Evolutionary conservation across 1,140 invertebrate species (phyloP).

Genomic region (Zaprionus nigranus): DNA sequence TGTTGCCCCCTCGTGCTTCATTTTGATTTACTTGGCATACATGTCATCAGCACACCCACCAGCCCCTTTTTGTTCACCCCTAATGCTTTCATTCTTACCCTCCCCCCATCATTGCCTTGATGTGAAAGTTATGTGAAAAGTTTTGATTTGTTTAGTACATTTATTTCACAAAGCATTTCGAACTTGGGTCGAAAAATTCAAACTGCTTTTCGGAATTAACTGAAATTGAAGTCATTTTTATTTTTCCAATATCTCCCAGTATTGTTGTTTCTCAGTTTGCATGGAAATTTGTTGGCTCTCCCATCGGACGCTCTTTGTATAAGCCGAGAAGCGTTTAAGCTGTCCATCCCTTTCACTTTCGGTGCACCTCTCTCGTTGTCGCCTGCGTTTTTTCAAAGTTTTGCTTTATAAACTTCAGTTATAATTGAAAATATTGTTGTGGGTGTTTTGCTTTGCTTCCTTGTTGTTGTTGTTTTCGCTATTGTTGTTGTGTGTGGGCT

Average conservation of each 20-base stretch:
- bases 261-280: constrained; percentile 13
- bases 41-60: constrained; percentile 26
- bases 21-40: constrained; percentile 62
- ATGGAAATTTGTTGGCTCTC: constrained; percentile 31
- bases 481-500: constrained; percentile 38
- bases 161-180: constrained; percentile 65
- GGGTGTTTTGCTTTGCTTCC: constrained; percentile 27
- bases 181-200: constrained; percentile 30
- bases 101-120: constrained; percentile 33
- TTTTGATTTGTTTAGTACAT: constrained; percentile 82
- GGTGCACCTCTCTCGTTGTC: constrained; percentile 23
- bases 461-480: constrained; percentile 49
- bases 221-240: constrained; percentile 66
- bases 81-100: neutral
- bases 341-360: constrained; percentile 47
- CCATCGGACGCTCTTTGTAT: constrained; percentile 19
- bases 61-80: neutral
- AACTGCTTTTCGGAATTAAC: constrained; percentile 67
- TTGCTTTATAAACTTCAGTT: constrained; percentile 76
- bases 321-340: constrained; percentile 49
- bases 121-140: constrained; percentile 80
- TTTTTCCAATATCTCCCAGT: constrained; percentile 44
- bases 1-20: constrained; percentile 30
- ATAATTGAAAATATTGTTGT: constrained; percentile 79
- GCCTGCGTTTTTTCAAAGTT: constrained; percentile 50